Base-by-base conservation (phyloP, 2,797 vertebrate genomes). In the Crypturellus tataupa region DNA sequence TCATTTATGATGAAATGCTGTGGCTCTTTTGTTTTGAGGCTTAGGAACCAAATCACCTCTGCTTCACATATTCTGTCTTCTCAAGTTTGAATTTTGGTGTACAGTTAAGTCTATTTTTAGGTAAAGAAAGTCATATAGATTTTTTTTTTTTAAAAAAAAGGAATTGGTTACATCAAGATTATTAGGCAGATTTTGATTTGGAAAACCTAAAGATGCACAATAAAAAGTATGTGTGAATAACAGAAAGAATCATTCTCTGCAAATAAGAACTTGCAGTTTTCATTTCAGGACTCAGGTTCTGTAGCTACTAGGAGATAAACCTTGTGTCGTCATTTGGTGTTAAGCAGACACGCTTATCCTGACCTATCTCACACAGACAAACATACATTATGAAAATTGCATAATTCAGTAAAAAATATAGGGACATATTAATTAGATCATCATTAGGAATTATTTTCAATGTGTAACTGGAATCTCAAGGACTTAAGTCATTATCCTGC, bases 1-100 rank as follows among this genome's bases (percentile, higher is more conserved):
- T 98, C 96, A 97, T 98, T 98, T 97, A 92, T 95, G 92, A 65
- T 90, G 83, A 89, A 95, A 95, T 93, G 93, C 95, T 96, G 59
- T 93, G 78, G 92, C 75, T 89, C 9, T 96, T 96, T 87, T 87
- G 56, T 91, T 97, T 80, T 60, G 49, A 86, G 40, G 40, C 72
- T 77, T 56, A 65, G 33, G 59, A 53, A 82, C 35, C 25, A 21
- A 87, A 55, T 90, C 58, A 76, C 70, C 87, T 81, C 55, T 89
- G 73, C 55, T 81, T 91, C 81, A 72, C 37, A 18, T n/a, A 42
- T 12, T 77, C 62, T 86, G 51, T 79, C 86, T 29, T 77, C 46
- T 7, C 15, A 24, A 35, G 35, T 69, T 25, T 72, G 21, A 44
- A 40, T 21, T 33, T 24, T 40, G 3, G 5, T 42, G 77, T 83